Evolutionary conservation across 2,797 vertebrate species (phyloP).

Genomic region (Oreortyx pictus): DNA sequence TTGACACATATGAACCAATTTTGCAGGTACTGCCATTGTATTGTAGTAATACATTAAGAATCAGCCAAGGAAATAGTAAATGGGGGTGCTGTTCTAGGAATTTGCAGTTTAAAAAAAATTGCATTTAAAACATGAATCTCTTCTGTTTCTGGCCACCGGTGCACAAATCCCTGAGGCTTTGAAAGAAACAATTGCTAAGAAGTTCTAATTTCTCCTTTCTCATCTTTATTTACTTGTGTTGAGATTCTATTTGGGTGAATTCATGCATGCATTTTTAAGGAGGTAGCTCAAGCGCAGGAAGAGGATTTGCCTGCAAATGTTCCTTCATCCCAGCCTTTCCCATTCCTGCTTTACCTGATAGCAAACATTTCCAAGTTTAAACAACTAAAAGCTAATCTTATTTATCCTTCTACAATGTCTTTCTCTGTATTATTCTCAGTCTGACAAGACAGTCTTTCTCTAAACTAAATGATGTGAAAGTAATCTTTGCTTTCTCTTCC

Average conservation of each 20-base stretch:
- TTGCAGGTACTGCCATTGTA: neutral
- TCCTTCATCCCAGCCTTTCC: neutral
- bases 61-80: neutral
- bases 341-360: neutral
- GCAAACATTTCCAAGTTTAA: neutral
- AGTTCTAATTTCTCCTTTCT: neutral
- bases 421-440: neutral
- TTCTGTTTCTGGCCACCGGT: neutral
- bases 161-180: neutral
- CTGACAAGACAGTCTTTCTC: neutral
- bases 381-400: neutral
- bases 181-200: neutral
- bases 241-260: conserved; percentile 26
- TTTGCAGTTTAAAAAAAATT: neutral
- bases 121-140: neutral
- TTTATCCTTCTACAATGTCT: neutral
- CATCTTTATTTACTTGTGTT: neutral
- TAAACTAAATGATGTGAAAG: neutral
- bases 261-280: conserved; percentile 40
- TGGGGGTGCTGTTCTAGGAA: conserved; percentile 8
- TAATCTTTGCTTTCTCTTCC: neutral
- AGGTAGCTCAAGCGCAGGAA: neutral
- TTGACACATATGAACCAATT: neutral
- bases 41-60: neutral
- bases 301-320: neutral